Percentiles rank a stretch among this genome's conserved stretches.
Conservation (phyloP, 2,888 invertebrate genomes). For the Monoplex corrugatus region DNA sequence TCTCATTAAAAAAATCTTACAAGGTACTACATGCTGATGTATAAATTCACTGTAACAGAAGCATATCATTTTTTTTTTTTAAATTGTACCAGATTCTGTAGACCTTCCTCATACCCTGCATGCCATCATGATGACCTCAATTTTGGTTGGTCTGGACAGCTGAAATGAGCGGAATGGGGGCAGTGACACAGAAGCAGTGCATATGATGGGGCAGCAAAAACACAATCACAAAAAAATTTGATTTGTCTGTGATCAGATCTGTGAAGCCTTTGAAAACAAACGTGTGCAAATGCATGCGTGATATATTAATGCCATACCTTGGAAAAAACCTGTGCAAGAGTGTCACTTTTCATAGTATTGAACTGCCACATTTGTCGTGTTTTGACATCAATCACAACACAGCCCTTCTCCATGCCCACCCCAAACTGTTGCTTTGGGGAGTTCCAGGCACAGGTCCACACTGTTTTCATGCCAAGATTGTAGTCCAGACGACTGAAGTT, state of each 20-base stretch:
- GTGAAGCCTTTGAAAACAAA: background rate
- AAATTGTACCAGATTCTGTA: too few relatives aligned
- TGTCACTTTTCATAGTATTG: slow-evolving; percentile 72
- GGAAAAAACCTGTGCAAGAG: slow-evolving; percentile 70
- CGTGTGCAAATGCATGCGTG: background rate
- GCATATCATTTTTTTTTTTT: too few relatives aligned
- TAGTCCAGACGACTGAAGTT: slow-evolving; percentile 25
- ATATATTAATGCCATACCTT: slow-evolving; percentile 58
- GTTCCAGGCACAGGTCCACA: slow-evolving; percentile 81
- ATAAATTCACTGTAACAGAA: too few relatives aligned
- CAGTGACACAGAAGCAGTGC: slow-evolving; percentile 74
- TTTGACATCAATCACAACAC: slow-evolving; percentile 77
- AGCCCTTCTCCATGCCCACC: slow-evolving; percentile 78
- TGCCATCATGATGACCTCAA: too few relatives aligned
- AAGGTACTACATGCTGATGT: too few relatives aligned
- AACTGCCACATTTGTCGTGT: slow-evolving; percentile 74
- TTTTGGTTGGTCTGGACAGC: too few relatives aligned
- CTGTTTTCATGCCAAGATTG: slow-evolving; percentile 69
- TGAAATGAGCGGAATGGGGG: too few relatives aligned
- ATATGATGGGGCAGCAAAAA: too few relatives aligned
- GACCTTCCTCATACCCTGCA: too few relatives aligned
- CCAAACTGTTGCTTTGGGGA: slow-evolving; percentile 71
- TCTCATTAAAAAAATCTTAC: too few relatives aligned
- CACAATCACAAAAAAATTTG: slow-evolving; percentile 75
- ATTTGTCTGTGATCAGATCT: too few relatives aligned